Percentiles rank a stretch among this genome's conserved stretches.
phyloP scores from a whole-genome alignment of 2,888 invertebrate species.

The Morpho deidamia region DNA sequence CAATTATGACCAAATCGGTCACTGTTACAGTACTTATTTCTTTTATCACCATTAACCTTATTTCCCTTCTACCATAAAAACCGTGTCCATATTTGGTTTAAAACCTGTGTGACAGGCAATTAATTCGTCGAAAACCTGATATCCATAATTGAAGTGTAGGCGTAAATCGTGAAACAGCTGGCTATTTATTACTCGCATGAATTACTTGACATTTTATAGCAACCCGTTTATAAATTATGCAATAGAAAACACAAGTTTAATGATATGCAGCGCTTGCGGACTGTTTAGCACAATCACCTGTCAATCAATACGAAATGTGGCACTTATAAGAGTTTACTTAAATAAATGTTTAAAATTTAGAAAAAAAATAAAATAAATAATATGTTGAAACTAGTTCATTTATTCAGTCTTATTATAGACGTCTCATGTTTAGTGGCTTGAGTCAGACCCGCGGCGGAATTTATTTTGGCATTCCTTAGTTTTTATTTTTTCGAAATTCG shows the following conservation, averaged over 20 bases:
- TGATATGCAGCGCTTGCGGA: constrained; percentile 44
- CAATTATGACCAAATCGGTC: constrained; percentile 2
- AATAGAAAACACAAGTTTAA: constrained; percentile 57
- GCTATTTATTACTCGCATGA: constrained; percentile 47
- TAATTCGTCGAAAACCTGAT: constrained; percentile 44
- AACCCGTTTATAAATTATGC: constrained; percentile 68
- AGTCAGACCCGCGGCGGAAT: too few relatives aligned
- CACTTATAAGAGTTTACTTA: too few relatives aligned
- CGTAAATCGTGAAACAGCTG: constrained; percentile 53
- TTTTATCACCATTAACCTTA: constrained; percentile 34
- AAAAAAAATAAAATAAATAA: too few relatives aligned
- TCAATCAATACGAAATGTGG: constrained; percentile 42
- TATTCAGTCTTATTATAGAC: neutral
- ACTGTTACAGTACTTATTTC: constrained; percentile 10
- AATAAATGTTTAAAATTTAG: too few relatives aligned
- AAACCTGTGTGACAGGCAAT: constrained; percentile 39
- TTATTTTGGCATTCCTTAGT: too few relatives aligned
- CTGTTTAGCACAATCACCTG: constrained; percentile 60
- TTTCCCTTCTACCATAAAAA: constrained; percentile 37
- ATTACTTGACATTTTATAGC: constrained; percentile 56
- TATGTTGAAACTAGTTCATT: too few relatives aligned
- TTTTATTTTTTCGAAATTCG: too few relatives aligned
- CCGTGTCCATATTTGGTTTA: constrained; percentile 38
- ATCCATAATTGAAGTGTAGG: constrained; percentile 48
- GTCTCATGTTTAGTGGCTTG: too few relatives aligned